Evolutionary conservation across 2,113 vertebrate genomes (phyloP), one percentile per base, ranked within the genome.

Genomic region (Crotophaga sulcirostris): DNA sequence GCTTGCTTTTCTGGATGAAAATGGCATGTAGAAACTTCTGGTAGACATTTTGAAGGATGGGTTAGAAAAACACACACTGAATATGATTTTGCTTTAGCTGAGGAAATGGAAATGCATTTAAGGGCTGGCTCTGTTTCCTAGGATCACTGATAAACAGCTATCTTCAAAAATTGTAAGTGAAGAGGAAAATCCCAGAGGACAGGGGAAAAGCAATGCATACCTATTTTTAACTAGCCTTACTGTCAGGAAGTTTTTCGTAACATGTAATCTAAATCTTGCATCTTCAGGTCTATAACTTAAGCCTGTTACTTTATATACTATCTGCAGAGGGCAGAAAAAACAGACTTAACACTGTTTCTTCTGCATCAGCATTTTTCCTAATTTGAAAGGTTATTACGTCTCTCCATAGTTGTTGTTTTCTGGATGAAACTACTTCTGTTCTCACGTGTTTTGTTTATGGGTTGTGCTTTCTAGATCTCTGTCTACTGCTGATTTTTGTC

Each of bases 291-390:
- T 88, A 59, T 34, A 47, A 54, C 59, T 72, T 72, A 33, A 83
- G 45, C 90, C 52, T 54, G 45, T 60, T 72, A 59, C 20, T 58
- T 64, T 6, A 5, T 25, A 3, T 8, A 3, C 21, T 66, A 33
- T 72, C 58, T 72, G 38, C 70, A 52, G 44, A 40, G n/a, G 20
- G 31, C 44, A 40, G 84, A 42, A 10, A 13, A 45, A 76, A 16
- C 15, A 9, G 49, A 16, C 14, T 82, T 69, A 26, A 0, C 4
- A 7, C 33, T 0, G 0, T n/a, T 58, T 49, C 13, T 10, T 56
- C 36, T 51, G 34, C 63, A 18, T 82, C 84, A 70, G 58, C 58
- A 8, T 49, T 59, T 76, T 92, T 52, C 26, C 31, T 16, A 26
- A 2, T n/a, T 79, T 52, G 33, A 33, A 14, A 68, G 55, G 34